Conservation (phyloP, 2,888 invertebrate species). For the Himalopsyche anomala region DNA sequence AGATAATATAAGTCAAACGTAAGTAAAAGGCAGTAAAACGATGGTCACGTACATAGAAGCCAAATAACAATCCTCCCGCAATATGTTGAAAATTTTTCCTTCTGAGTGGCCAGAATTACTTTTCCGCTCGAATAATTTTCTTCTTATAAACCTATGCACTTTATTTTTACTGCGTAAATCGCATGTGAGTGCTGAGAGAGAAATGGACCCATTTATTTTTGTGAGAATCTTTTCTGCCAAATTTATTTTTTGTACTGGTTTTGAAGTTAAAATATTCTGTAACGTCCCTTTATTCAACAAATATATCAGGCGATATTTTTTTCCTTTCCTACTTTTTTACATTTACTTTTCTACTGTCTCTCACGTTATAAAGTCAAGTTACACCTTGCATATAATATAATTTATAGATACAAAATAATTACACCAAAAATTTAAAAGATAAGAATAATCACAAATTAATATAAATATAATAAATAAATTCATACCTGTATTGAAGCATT, state of each 20-base stretch:
- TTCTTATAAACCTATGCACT: conserved; percentile 60
- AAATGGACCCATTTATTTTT: conserved; percentile 50
- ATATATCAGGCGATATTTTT: background rate
- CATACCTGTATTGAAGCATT: too few species aligned
- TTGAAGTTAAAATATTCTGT: conserved; percentile 21
- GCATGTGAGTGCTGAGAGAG: conserved; percentile 33
- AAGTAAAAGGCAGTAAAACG: conserved; percentile 54
- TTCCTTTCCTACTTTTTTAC: too few species aligned
- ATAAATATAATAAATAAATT: too few species aligned
- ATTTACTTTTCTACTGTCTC: too few species aligned
- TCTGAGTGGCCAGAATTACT: conserved; percentile 58
- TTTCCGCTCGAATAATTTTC: conserved; percentile 63
- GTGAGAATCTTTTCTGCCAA: conserved; percentile 31
- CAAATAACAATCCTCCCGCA: conserved; percentile 61
- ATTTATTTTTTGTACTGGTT: conserved; percentile 28
- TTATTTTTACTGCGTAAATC: conserved; percentile 47
- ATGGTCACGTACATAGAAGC: conserved; percentile 53
- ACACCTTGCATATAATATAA: too few species aligned
- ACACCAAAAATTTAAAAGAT: too few species aligned
- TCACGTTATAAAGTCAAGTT: too few species aligned
- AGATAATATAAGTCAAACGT: conserved; percentile 47
- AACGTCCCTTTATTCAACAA: background rate
- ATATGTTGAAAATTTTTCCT: conserved; percentile 57
- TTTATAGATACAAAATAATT: too few species aligned
- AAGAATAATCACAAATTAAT: too few species aligned